These are phyloP conservation scores for Chirona hameri DNA, from an alignment of 2,888 invertebrate species.

Conservation along the genomic window DNA sequence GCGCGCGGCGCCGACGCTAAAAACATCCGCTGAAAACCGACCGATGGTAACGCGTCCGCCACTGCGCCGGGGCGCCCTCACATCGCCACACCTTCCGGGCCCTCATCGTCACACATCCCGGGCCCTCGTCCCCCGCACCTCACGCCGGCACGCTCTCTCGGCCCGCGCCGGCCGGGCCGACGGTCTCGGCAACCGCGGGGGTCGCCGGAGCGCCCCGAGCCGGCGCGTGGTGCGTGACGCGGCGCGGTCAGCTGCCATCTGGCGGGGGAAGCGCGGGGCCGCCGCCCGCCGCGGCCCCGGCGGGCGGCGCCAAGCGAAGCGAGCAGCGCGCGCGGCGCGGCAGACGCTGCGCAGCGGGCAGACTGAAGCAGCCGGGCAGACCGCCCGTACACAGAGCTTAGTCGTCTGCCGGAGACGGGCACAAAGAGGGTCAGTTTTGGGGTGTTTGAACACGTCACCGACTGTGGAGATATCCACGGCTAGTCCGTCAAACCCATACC, in stretches of 20 bases:
- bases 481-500: too few species aligned
- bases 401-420: background rate
- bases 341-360: background rate
- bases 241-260: background rate
- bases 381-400: background rate
- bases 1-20: background rate
- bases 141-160: too few species aligned
- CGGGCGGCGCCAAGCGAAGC: constrained; percentile 9
- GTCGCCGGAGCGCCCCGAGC: background rate
- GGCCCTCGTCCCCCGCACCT: too few species aligned
- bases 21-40: background rate
- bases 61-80: background rate
- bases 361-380: background rate
- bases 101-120: too few species aligned
- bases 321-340: background rate
- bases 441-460: too few species aligned
- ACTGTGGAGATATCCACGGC: too few species aligned
- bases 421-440: too few species aligned
- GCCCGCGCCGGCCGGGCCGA: too few species aligned
- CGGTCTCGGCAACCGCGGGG: too few species aligned
- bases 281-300: background rate
- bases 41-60: background rate
- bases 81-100: background rate
- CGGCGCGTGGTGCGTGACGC: background rate
- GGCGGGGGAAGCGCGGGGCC: background rate